These are phyloP conservation scores for Orcinus orca DNA, from an alignment of 2,113 vertebrate genomes.

Conservation along the genomic window DNA sequence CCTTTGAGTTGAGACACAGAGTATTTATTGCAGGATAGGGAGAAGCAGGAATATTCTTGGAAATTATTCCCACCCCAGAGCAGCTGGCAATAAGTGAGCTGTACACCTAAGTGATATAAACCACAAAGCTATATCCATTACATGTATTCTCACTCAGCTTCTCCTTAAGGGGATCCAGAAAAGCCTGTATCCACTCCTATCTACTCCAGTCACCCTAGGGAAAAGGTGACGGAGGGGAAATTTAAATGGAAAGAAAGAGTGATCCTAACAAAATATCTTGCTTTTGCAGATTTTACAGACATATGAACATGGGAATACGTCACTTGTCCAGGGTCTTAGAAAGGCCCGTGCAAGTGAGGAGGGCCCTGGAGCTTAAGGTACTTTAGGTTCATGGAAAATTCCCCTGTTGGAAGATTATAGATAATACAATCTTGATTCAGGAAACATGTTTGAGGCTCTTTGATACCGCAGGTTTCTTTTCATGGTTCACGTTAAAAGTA, in stretches of 20 bases:
- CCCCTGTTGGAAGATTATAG: no score
- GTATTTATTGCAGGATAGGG: no score
- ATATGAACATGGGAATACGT: neutral
- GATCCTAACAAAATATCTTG: neutral
- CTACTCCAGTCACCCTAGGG: no score
- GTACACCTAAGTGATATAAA: neutral
- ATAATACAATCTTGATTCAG: neutral
- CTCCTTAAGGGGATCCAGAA: neutral
- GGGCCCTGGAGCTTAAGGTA: neutral
- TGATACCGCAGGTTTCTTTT: neutral
- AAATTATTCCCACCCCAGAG: neutral
- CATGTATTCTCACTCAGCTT: neutral
- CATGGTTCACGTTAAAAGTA: slow-evolving; percentile 56
- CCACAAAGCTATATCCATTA: neutral
- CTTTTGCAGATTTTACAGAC: neutral
- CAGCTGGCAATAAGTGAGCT: neutral
- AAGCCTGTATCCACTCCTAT: rapidly evolving
- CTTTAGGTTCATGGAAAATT: neutral
- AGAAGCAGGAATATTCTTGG: neutral
- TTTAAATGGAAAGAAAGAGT: neutral
- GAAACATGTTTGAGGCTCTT: neutral
- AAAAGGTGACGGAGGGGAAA: neutral
- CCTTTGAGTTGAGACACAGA: neutral
- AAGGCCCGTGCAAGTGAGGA: neutral
- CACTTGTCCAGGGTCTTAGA: neutral